Conservation (phyloP, 2,797 vertebrate genomes). For the Phyllotis vaccarum region DNA sequence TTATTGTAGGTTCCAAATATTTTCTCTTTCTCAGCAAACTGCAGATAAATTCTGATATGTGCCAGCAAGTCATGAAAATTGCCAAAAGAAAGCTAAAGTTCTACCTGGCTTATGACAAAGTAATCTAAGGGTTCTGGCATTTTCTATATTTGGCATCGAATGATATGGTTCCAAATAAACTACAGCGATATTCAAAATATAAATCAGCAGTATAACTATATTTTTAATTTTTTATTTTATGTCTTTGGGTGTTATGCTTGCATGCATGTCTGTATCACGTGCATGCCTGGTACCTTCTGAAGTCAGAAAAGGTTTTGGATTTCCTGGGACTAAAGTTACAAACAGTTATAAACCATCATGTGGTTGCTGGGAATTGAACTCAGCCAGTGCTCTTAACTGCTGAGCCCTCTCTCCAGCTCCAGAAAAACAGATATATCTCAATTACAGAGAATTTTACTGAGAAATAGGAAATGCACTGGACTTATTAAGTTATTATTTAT, state of each 20-base stretch:
- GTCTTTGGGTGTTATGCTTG: not conserved
- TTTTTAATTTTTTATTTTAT: not conserved
- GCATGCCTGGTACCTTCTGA: not conserved
- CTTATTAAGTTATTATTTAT: constrained; percentile 48
- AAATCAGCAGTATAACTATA: constrained; percentile 1
- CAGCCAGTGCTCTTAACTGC: not conserved
- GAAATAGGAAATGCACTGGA: constrained; percentile 12
- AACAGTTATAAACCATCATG: not conserved
- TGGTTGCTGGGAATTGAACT: not conserved
- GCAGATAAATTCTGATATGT: constrained; percentile 16
- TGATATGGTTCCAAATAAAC: constrained; percentile 43
- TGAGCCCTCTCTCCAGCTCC: not conserved
- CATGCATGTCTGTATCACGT: not conserved
- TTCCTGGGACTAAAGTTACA: not conserved
- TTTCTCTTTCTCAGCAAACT: constrained; percentile 53
- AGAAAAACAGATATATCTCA: constrained; percentile 10
- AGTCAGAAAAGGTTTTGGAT: not conserved
- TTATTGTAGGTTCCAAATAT: not conserved
- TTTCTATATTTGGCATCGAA: constrained; percentile 32
- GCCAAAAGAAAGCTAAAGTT: constrained; percentile 52
- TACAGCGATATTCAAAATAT: constrained; percentile 34
- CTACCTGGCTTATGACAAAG: not conserved
- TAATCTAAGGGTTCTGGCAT: not conserved
- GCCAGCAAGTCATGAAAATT: constrained; percentile 61
- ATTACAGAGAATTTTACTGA: constrained; percentile 43